Conservation (phyloP, 64 coral and sea anemone species). For the Anthopleura sola region DNA sequence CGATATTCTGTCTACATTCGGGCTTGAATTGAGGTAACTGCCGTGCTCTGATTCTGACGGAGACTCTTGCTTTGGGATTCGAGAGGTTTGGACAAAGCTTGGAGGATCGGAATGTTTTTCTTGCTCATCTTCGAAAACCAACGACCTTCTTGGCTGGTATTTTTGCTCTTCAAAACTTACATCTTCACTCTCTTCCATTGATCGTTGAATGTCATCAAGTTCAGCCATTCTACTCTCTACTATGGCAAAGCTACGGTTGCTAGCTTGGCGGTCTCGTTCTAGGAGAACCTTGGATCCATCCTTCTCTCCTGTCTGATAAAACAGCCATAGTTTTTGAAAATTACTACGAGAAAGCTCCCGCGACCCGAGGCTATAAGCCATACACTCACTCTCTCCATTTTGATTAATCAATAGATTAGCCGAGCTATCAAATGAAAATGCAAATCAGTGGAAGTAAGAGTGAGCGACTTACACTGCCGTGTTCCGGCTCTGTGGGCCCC, state of each 20-base stretch:
- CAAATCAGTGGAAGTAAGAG: constrained; percentile 65
- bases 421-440: constrained; percentile 87
- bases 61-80: constrained; percentile 54
- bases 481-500: constrained; percentile 50
- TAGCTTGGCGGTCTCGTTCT: constrained; percentile 13
- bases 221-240: constrained; percentile 98
- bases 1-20: constrained; percentile 61
- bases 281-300: not conserved
- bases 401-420: constrained; percentile 98
- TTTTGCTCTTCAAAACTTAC: constrained; percentile 63
- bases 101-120: constrained; percentile 59
- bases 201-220: constrained; percentile 89
- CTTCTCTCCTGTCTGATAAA: constrained; percentile 10
- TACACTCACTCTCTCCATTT: constrained; percentile 83
- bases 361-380: constrained; percentile 58
- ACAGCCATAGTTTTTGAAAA: constrained; percentile 18
- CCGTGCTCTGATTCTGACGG: constrained; percentile 45
- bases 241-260: constrained; percentile 31
- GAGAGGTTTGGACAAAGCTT: constrained; percentile 44
- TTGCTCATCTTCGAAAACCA: constrained; percentile 61
- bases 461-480: constrained; percentile 80
- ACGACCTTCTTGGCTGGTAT: constrained; percentile 55
- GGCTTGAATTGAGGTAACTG: constrained; percentile 56
- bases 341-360: constrained; percentile 12
- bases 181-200: constrained; percentile 93